Conservation (phyloP, 2,797 vertebrate species). For the Gobio occitaniae region DNA sequence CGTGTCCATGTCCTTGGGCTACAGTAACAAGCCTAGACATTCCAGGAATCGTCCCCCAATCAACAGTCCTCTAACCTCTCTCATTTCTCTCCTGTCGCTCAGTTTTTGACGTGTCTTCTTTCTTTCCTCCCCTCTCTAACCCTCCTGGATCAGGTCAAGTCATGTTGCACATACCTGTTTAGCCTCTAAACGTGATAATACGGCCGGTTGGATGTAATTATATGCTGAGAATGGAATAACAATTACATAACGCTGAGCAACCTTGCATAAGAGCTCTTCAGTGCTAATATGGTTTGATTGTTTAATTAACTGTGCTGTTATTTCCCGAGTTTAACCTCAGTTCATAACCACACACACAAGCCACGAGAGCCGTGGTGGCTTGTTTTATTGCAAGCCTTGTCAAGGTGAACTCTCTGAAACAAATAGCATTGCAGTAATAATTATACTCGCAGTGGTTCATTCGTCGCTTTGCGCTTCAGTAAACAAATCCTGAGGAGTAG, state of each 20-base stretch:
- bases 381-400: slow-evolving; percentile 8
- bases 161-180: slow-evolving; percentile 36
- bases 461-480: background rate
- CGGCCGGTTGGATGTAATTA: background rate
- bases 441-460: background rate
- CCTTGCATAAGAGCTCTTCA: background rate
- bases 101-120: background rate
- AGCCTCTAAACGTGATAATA: background rate
- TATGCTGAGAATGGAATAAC: background rate
- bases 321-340: slow-evolving; percentile 5
- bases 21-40: slow-evolving; percentile 46
- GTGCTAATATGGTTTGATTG: slow-evolving; percentile 18
- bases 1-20: slow-evolving; percentile 34
- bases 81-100: slow-evolving; percentile 20
- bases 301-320: slow-evolving; percentile 20
- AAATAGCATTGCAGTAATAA: slow-evolving; percentile 1
- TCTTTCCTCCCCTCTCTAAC: background rate
- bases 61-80: slow-evolving; percentile 8
- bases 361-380: background rate
- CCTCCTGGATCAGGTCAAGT: slow-evolving; percentile 39
- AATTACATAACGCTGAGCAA: background rate
- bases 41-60: slow-evolving; percentile 18
- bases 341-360: background rate
- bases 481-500: background rate
- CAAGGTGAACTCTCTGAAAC: slow-evolving; percentile 17